A percentile compares a stretch with the other conserved stretches of the same genome.
Conservation (phyloP, 2,888 invertebrate species). For the Cylindroiulus punctatus region DNA sequence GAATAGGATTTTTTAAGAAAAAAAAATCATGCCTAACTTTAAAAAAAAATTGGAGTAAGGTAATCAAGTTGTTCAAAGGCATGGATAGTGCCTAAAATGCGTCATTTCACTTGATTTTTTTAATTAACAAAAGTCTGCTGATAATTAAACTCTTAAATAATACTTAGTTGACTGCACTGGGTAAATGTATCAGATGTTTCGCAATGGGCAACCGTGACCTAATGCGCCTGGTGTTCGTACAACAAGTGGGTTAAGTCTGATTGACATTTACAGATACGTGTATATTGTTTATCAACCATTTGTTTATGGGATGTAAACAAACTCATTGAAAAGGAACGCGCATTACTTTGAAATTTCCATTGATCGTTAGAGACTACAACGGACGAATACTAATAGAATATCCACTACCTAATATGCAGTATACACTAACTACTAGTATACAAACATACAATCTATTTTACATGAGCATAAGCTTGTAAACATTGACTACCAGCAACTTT, state of each 20-base stretch:
- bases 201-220: conserved; percentile 1
- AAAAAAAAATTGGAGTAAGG: neutral
- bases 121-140: neutral
- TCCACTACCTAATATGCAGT: too few species aligned
- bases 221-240: neutral
- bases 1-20: neutral
- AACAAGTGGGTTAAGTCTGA: neutral
- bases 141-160: neutral
- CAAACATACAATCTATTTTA: too few species aligned
- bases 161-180: neutral
- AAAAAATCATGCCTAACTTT: neutral
- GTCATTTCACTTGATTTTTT: neutral
- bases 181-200: neutral
- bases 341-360: neutral
- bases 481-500: too few species aligned
- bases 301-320: neutral
- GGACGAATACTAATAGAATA: too few species aligned
- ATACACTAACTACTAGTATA: too few species aligned
- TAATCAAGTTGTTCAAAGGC: neutral
- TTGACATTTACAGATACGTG: neutral
- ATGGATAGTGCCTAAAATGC: neutral
- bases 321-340: neutral
- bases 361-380: neutral
- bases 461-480: too few species aligned
- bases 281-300: neutral